phyloP scores from a whole-genome alignment of 2,113 vertebrate species.

The Macaca nemestrina region DNA sequence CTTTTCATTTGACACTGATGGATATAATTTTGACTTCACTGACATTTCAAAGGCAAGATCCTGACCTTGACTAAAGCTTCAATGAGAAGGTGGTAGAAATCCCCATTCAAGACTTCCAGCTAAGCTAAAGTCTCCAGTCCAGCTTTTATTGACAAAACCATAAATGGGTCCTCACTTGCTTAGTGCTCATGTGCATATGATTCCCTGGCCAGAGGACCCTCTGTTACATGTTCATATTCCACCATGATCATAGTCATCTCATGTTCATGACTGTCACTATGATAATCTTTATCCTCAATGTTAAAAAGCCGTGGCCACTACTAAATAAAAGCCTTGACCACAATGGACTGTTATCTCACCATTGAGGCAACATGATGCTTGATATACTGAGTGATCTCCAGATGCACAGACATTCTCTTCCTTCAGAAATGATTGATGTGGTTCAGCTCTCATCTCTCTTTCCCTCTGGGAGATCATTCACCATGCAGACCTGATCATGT shows the following conservation, averaged over 20 bases:
- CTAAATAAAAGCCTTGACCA: neutral
- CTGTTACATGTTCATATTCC: neutral
- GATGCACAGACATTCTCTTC: neutral
- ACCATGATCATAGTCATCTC: neutral
- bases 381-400: neutral
- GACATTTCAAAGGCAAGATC: neutral
- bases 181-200: neutral
- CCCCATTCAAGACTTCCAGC: neutral
- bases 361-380: neutral
- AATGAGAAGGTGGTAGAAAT: neutral
- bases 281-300: neutral
- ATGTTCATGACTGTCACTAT: neutral
- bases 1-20: neutral
- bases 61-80: neutral
- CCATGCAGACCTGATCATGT: neutral
- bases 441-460: fast-evolving
- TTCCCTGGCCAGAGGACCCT: neutral
- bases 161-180: neutral
- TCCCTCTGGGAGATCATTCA: neutral
- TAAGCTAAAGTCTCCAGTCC: neutral
- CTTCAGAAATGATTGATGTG: neutral
- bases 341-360: neutral
- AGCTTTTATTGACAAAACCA: neutral
- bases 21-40: neutral
- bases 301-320: neutral